Percentiles rank a stretch among this genome's conserved stretches.
Conservation (phyloP, 2,113 vertebrate species). For the Holacanthus passer region DNA sequence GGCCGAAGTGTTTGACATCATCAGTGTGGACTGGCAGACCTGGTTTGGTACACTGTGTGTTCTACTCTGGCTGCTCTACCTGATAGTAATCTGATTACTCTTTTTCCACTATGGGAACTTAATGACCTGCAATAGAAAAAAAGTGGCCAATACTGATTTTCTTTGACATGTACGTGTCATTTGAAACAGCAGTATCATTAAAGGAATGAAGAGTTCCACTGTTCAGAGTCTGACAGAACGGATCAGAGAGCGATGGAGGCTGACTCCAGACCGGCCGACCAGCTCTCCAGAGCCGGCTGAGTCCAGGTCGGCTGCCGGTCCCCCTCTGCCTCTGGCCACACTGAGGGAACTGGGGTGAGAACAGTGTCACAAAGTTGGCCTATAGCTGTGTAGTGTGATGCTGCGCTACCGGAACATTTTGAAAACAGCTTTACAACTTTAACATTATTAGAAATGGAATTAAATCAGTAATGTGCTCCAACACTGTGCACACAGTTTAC, state of each 20-base stretch:
- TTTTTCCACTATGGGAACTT: not conserved
- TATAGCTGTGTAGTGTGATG: too few species aligned
- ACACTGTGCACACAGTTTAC: too few species aligned
- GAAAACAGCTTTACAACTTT: too few species aligned
- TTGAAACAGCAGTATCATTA: too few species aligned
- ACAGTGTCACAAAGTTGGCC: not conserved
- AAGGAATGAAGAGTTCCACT: too few species aligned
- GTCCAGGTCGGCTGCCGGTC: not conserved
- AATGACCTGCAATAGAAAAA: not conserved
- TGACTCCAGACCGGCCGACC: not conserved
- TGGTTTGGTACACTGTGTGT: constrained; percentile 85
- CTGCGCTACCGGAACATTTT: too few species aligned
- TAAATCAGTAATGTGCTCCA: too few species aligned
- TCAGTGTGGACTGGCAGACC: constrained; percentile 86
- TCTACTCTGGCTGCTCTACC: constrained; percentile 89
- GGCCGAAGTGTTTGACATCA: constrained; percentile 66
- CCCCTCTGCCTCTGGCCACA: too few species aligned
- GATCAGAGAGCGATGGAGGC: not conserved
- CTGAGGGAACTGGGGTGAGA: not conserved
- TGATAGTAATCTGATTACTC: constrained; percentile 70
- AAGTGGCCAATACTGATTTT: too few species aligned
- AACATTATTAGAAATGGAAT: too few species aligned
- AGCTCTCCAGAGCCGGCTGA: not conserved
- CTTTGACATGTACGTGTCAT: not conserved
- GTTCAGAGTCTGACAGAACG: not conserved